A percentile compares a stretch with the other conserved stretches of the same genome.
phyloP scores from a whole-genome alignment of 2,113 vertebrate genomes.

The Xiphophorus couchianus region DNA sequence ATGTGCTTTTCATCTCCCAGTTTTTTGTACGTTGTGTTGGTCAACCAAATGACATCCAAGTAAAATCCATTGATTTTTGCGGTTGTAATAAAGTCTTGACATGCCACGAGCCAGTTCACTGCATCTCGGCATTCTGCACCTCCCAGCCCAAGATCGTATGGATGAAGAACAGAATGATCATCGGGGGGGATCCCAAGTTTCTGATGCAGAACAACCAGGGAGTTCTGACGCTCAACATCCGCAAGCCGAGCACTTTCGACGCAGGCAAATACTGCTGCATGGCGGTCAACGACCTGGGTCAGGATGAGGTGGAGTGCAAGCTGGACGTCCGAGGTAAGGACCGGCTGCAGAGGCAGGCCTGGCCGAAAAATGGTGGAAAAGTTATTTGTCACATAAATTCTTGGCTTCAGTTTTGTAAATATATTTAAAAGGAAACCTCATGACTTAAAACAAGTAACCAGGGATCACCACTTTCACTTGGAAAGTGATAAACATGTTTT shows the following conservation, averaged over 20 bases:
- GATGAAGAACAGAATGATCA: slow-evolving; percentile 91
- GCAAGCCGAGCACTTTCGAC: slow-evolving; percentile 86
- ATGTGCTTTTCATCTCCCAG: neutral
- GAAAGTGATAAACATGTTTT: neutral
- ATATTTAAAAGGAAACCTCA: neutral
- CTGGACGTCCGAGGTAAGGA: slow-evolving; percentile 82
- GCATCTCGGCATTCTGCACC: neutral
- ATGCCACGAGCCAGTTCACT: neutral
- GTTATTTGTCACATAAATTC: neutral
- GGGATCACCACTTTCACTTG: too few species aligned
- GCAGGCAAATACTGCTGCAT: slow-evolving; percentile 85
- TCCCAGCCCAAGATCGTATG: slow-evolving; percentile 88
- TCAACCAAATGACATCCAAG: neutral
- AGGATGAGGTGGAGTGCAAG: slow-evolving; percentile 85
- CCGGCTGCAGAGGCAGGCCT: neutral
- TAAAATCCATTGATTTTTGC: neutral
- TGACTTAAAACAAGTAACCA: neutral
- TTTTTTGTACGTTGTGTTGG: neutral
- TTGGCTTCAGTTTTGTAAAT: neutral
- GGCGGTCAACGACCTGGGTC: slow-evolving; percentile 85
- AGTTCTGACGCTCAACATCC: slow-evolving; percentile 88
- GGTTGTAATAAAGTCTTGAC: neutral
- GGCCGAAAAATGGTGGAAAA: neutral
- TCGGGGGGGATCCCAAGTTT: slow-evolving; percentile 86
- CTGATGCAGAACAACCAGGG: slow-evolving; percentile 89